Conservation (phyloP, 2,888 invertebrate genomes). For the Limenitis camilla region DNA sequence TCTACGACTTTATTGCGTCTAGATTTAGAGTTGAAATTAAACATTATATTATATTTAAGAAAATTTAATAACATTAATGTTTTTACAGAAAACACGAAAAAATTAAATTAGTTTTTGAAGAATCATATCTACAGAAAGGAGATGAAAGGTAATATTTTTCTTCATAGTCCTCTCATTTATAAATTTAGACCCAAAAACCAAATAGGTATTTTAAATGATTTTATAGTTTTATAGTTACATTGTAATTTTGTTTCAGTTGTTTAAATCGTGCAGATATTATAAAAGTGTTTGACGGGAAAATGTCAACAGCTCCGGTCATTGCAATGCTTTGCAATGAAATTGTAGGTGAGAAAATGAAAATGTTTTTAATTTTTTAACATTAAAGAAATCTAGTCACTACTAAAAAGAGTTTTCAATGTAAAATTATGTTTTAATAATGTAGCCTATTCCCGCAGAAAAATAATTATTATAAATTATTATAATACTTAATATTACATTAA, state of each 20-base stretch:
- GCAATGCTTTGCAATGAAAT: conserved; percentile 88
- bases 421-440: no score
- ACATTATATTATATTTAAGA: not conserved
- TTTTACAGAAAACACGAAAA: conserved; percentile 80
- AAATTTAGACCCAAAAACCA: not conserved
- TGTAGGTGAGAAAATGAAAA: conserved; percentile 51
- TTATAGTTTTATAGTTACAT: not conserved
- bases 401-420: no score
- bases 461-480: no score
- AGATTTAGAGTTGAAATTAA: no score
- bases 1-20: no score
- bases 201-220: no score
- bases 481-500: no score
- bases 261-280: conserved; percentile 88
- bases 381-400: not conserved
- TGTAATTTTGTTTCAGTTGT: conserved; percentile 72
- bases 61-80: conserved; percentile 7
- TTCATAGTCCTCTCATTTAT: no score
- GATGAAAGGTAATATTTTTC: conserved; percentile 80
- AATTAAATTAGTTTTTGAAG: conserved; percentile 87
- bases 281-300: conserved; percentile 87
- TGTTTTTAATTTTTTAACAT: not conserved
- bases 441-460: no score
- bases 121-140: conserved; percentile 83
- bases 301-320: conserved; percentile 81